These are phyloP conservation scores for Zonitis immaculata DNA, from an alignment of 2,888 invertebrate species.

Conservation along the genomic window DNA sequence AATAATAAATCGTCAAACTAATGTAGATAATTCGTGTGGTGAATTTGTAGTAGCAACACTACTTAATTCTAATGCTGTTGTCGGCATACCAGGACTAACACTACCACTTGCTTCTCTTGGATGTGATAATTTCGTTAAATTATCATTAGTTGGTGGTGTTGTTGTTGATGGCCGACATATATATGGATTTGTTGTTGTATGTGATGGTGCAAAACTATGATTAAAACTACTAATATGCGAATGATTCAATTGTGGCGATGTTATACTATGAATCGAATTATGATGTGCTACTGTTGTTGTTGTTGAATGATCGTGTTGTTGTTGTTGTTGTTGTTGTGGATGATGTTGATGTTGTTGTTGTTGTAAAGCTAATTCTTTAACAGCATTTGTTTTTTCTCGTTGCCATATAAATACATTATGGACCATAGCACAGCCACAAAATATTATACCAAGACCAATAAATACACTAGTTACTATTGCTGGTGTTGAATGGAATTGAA, in stretches of 20 bases:
- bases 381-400: constrained; percentile 80
- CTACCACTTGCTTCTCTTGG: constrained; percentile 57
- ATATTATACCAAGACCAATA: constrained; percentile 86
- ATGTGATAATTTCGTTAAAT: constrained; percentile 40
- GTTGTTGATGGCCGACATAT: constrained; percentile 60
- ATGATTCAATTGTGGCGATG: constrained; percentile 39
- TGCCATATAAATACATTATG: constrained; percentile 95
- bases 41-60: constrained; percentile 61
- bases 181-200: constrained; percentile 53
- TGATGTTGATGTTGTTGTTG: constrained; percentile 36
- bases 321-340: constrained; percentile 33
- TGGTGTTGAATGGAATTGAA: constrained; percentile 87
- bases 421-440: constrained; percentile 90
- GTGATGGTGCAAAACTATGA: constrained; percentile 41
- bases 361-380: constrained; percentile 55
- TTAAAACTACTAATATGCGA: constrained; percentile 42
- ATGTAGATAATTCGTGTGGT: constrained; percentile 65
- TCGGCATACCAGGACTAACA: constrained; percentile 60
- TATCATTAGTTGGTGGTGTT: constrained; percentile 50
- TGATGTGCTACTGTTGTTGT: constrained; percentile 24
- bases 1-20: constrained; percentile 50
- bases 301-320: constrained; percentile 29
- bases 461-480: constrained; percentile 87
- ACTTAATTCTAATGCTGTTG: constrained; percentile 55
- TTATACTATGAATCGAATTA: constrained; percentile 41